Conservation (phyloP, 2,113 vertebrate species). For the Pelecanoides urinatrix region DNA sequence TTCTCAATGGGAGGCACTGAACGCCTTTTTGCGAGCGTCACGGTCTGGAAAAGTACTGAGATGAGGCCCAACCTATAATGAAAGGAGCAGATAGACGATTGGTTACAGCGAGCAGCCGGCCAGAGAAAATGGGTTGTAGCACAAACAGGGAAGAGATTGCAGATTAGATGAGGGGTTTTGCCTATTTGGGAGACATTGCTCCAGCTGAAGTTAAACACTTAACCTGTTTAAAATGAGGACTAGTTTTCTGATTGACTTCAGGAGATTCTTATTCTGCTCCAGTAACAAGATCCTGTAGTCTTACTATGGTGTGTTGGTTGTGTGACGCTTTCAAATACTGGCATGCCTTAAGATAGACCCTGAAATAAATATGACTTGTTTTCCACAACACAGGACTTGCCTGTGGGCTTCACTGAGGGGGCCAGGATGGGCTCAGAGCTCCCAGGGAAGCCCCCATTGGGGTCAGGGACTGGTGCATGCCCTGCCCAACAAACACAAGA, state of each 20-base stretch:
- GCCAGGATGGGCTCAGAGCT: not conserved
- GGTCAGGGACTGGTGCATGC: not conserved
- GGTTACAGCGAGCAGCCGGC: not conserved
- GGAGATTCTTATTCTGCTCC: not conserved
- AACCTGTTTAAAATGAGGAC: not conserved
- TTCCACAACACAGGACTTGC: not conserved
- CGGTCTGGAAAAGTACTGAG: constrained; percentile 83
- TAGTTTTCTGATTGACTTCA: not conserved
- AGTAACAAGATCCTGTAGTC: not conserved
- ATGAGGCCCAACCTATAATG: constrained; percentile 73
- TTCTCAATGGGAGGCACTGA: constrained; percentile 69
- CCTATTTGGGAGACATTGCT: not conserved
- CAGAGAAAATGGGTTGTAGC: not conserved
- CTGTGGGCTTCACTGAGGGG: not conserved
- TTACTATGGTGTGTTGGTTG: not conserved
- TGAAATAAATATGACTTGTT: not conserved
- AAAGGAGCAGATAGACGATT: not conserved
- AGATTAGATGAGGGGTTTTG: not conserved
- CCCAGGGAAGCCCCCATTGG: not conserved
- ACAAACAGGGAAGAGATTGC: not conserved
- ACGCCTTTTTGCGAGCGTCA: constrained; percentile 46
- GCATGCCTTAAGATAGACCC: not conserved
- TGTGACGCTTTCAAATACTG: not conserved
- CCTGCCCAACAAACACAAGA: not conserved
- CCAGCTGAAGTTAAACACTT: not conserved